Percentiles rank a stretch among this genome's conserved stretches.
These are phyloP conservation scores for Lasioglossum calceatum DNA, from an alignment of 2,888 invertebrate species.

Conservation along the genomic window DNA sequence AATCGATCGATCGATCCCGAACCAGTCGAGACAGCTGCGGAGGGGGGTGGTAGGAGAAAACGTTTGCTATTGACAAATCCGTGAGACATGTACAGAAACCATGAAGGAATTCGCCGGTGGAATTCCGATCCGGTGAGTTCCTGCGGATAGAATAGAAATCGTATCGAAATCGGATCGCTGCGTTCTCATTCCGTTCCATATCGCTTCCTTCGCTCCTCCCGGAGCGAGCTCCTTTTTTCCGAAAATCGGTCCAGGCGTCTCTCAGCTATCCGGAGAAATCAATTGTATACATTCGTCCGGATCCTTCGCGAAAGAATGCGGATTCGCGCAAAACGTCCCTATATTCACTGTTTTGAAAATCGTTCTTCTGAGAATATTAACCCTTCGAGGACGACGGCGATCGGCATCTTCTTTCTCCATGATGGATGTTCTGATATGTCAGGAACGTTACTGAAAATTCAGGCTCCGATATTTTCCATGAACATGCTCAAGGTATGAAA, in stretches of 20 bases:
- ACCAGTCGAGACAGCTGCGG: neutral
- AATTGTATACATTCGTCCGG: constrained; percentile 12
- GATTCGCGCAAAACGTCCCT: neutral
- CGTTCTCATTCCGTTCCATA: constrained; percentile 43
- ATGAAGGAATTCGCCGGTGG: neutral
- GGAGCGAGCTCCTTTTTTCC: constrained; percentile 13
- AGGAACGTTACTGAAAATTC: too few species aligned
- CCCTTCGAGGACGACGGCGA: too few species aligned
- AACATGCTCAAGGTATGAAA: too few species aligned
- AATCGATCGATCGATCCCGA: neutral
- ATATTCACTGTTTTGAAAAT: constrained; percentile 22
- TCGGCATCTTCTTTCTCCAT: too few species aligned
- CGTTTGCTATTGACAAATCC: neutral
- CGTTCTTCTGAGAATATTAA: constrained; percentile 17
- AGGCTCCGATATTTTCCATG: too few species aligned
- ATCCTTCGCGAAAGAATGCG: constrained; percentile 11
- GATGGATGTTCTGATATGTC: too few species aligned
- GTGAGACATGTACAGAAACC: neutral
- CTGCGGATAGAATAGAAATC: constrained; percentile 61
- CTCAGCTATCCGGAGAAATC: constrained; percentile 9
- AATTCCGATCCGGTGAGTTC: constrained; percentile 43
- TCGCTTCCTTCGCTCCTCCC: constrained; percentile 24
- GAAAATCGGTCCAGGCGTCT: neutral
- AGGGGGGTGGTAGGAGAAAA: neutral
- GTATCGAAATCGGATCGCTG: constrained; percentile 58